These are phyloP conservation scores for Drosophila acutilabella DNA, from an alignment of 2,888 invertebrate genomes.

Conservation along the genomic window DNA sequence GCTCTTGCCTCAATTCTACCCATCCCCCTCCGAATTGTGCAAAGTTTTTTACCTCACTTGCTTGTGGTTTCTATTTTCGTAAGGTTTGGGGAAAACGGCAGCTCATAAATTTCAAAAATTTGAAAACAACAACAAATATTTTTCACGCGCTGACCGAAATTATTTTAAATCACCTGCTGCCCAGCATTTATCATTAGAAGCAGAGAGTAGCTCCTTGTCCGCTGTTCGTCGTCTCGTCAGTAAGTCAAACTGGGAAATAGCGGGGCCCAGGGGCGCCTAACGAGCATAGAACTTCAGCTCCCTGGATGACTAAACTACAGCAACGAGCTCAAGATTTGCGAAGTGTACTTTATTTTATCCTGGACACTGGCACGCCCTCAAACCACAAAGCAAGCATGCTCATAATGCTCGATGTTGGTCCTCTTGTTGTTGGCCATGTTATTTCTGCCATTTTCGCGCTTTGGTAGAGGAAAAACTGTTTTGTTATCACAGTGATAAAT, in stretches of 20 bases:
- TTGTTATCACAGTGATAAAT: slow-evolving; percentile 82
- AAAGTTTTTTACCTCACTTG: slow-evolving; percentile 38
- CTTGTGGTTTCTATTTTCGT: slow-evolving; percentile 2
- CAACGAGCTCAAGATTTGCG: slow-evolving; percentile 63
- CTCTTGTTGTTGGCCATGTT: slow-evolving; percentile 45
- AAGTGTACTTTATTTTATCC: slow-evolving; percentile 73
- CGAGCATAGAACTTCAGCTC: slow-evolving; percentile 61
- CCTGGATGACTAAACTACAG: slow-evolving; percentile 44
- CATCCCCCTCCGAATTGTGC: slow-evolving; percentile 36
- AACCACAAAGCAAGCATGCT: slow-evolving; percentile 47
- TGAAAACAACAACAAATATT: slow-evolving; percentile 68
- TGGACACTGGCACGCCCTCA: slow-evolving; percentile 63
- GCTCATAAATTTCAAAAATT: slow-evolving; percentile 74
- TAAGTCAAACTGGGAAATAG: slow-evolving; percentile 28
- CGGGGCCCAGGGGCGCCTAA: slow-evolving; percentile 42
- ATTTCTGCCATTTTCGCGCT: slow-evolving; percentile 76
- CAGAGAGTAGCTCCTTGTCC: slow-evolving; percentile 8
- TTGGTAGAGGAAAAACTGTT: slow-evolving; percentile 66
- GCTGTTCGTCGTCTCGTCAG: slow-evolving; percentile 21
- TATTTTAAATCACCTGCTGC: slow-evolving; percentile 82
- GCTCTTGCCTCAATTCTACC: slow-evolving; percentile 3
- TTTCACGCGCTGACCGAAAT: slow-evolving; percentile 75
- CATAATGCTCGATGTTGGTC: slow-evolving; percentile 57
- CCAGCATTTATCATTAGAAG: slow-evolving; percentile 78
- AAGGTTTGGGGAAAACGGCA: slow-evolving; percentile 51